Conservation (phyloP, 1,140 invertebrate species). For the Eriosoma lanigerum region DNA sequence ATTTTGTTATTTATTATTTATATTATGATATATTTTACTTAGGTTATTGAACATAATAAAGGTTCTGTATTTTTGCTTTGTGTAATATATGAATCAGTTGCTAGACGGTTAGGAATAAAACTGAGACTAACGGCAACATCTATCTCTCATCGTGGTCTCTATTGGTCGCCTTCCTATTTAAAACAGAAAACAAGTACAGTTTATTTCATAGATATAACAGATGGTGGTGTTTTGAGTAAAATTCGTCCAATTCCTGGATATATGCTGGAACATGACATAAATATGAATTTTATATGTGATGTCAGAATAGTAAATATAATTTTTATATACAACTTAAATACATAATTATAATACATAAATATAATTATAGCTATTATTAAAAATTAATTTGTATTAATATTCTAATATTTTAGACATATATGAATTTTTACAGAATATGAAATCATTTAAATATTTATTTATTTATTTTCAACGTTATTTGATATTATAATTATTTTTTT, state of each 20-base stretch:
- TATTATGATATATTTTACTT: constrained; percentile 8
- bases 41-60: constrained; percentile 18
- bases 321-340: too few species aligned
- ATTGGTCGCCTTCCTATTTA: constrained; percentile 30
- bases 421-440: too few species aligned
- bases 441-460: too few species aligned
- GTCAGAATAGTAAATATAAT: too few species aligned
- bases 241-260: constrained; percentile 41
- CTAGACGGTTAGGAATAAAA: constrained; percentile 43
- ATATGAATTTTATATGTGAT: too few species aligned
- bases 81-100: constrained; percentile 26
- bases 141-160: constrained; percentile 18
- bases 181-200: neutral
- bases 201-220: constrained; percentile 20
- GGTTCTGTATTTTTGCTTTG: constrained; percentile 27
- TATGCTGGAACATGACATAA: too few species aligned
- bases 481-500: too few species aligned
- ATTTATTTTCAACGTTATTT: too few species aligned
- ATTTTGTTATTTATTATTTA: neutral
- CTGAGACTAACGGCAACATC: constrained; percentile 21
- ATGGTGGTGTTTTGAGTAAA: neutral
- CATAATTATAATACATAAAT: too few species aligned
- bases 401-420: too few species aligned
- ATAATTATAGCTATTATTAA: too few species aligned
- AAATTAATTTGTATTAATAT: too few species aligned